These are phyloP conservation scores for Sander lucioperca DNA, from an alignment of 2,113 vertebrate species.

Conservation along the genomic window DNA sequence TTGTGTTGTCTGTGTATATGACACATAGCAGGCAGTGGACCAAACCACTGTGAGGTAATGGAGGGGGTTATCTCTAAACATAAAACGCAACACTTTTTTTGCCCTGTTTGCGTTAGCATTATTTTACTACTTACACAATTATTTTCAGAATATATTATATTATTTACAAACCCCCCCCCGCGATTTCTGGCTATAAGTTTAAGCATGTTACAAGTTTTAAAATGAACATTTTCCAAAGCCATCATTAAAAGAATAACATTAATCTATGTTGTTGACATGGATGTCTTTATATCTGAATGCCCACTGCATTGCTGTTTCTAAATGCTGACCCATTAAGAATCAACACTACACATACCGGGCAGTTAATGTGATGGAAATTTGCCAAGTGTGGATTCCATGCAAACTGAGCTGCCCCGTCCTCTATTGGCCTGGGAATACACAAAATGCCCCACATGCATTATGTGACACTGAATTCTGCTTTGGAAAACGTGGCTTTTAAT, in stretches of 20 bases:
- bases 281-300: conserved; percentile 52
- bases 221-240: conserved; percentile 16
- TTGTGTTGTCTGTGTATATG: too few relatives aligned
- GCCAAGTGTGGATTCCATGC: conserved; percentile 71
- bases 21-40: too few relatives aligned
- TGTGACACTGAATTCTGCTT: conserved; percentile 73
- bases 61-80: too few relatives aligned
- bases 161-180: too few relatives aligned
- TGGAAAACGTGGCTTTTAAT: conserved; percentile 80
- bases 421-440: conserved; percentile 64
- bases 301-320: conserved; percentile 24
- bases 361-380: conserved; percentile 67
- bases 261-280: conserved; percentile 36
- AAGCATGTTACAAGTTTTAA: conserved; percentile 18
- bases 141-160: too few relatives aligned
- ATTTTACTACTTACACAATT: too few relatives aligned
- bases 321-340: conserved; percentile 66
- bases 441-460: conserved; percentile 70
- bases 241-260: conserved; percentile 25
- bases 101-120: too few relatives aligned
- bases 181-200: too few relatives aligned
- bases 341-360: conserved; percentile 59
- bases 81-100: too few relatives aligned
- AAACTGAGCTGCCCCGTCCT: conserved; percentile 58
- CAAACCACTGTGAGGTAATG: too few relatives aligned